Evolutionary conservation across 1,140 invertebrate genomes (phyloP).

Genomic region (Pseudomyrmex gracilis): DNA sequence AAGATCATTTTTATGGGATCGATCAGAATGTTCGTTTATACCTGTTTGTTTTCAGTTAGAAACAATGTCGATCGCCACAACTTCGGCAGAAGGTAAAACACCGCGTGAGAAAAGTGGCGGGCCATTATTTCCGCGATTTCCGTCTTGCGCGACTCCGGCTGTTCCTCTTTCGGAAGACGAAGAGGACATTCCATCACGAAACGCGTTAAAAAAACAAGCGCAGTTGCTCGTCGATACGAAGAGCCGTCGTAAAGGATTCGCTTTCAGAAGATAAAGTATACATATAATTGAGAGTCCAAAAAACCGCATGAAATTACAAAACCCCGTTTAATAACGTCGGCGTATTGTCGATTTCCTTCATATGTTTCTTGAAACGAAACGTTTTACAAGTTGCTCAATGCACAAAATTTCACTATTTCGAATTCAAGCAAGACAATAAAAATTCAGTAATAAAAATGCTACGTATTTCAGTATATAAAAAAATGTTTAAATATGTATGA

Average conservation of each 20-base stretch:
- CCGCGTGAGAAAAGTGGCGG: slow-evolving; percentile 26
- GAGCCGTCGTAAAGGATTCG: slow-evolving; percentile 90
- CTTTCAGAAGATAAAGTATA: slow-evolving; percentile 77
- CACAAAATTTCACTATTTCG: no score
- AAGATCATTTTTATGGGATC: not conserved
- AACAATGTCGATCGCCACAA: slow-evolving; percentile 73
- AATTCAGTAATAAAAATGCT: no score
- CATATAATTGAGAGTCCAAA: not conserved
- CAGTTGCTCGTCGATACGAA: slow-evolving; percentile 94
- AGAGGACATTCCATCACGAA: slow-evolving; percentile 92
- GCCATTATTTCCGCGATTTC: slow-evolving; percentile 81
- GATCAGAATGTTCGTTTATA: slow-evolving; percentile 30
- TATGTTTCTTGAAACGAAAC: no score
- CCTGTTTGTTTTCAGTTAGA: slow-evolving; percentile 72
- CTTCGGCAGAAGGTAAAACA: slow-evolving; percentile 70
- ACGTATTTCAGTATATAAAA: no score
- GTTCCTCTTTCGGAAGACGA: slow-evolving; percentile 90
- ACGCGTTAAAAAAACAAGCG: slow-evolving; percentile 92
- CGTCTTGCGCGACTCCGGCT: slow-evolving; percentile 72
- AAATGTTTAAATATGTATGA: no score
- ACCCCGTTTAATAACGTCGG: not conserved
- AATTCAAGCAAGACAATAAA: no score
- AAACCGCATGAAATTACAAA: not conserved
- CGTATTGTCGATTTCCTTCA: no score
- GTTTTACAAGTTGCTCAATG: no score